Evolutionary conservation across 2,888 invertebrate species (phyloP).

Genomic region (Tachystola acroxantha): DNA sequence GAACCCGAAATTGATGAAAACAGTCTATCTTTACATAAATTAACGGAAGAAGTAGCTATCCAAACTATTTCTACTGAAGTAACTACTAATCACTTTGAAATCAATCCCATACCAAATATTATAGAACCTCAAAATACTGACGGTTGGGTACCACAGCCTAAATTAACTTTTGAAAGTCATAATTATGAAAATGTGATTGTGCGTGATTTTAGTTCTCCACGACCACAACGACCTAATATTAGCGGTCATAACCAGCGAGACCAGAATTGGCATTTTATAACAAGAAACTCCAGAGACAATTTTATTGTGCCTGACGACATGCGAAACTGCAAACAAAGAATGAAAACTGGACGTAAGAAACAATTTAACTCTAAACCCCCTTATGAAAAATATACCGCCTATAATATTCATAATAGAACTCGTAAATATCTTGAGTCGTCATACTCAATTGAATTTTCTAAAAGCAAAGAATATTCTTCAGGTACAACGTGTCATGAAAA

Average conservation of each 20-base stretch:
- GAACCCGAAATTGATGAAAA: no score
- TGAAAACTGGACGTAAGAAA: constrained; percentile 5
- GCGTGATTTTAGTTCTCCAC: constrained; percentile 8
- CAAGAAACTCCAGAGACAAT: constrained; percentile 36
- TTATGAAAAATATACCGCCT: not conserved
- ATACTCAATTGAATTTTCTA: constrained; percentile 31
- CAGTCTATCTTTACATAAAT: no score
- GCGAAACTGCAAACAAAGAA: constrained; percentile 8
- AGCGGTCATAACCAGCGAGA: constrained; percentile 10
- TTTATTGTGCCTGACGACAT: constrained; percentile 19
- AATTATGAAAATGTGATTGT: constrained; percentile 16
- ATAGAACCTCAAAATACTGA: not conserved
- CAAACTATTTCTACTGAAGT: no score
- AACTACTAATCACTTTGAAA: not conserved
- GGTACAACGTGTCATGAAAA: not conserved
- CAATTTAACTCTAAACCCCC: constrained; percentile 7
- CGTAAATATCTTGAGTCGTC: constrained; percentile 18
- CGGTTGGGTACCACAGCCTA: constrained; percentile 8
- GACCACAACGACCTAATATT: constrained; percentile 6
- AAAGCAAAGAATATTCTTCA: constrained; percentile 11
- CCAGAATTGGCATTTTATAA: constrained; percentile 23
- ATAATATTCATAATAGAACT: constrained; percentile 4
- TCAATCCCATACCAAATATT: not conserved
- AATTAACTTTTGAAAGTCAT: constrained; percentile 44
- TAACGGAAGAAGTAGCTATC: no score